phyloP scores from a whole-genome alignment of 2,888 invertebrate genomes.

The Dasypolia templi region DNA sequence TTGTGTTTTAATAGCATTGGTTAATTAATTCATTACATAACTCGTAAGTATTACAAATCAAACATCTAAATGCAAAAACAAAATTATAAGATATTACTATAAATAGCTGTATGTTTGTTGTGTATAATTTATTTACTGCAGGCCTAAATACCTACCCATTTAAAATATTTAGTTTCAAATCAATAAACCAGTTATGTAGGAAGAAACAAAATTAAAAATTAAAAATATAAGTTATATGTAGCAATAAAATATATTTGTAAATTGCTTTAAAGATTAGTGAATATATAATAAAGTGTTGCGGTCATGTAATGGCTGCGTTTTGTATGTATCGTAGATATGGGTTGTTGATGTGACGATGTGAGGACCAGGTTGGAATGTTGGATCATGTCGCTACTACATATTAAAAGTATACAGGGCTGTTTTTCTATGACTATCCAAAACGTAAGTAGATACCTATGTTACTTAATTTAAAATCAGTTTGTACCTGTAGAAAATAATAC shows the following conservation, averaged over 20 bases:
- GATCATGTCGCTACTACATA: conserved; percentile 51
- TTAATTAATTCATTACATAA: conserved; percentile 53
- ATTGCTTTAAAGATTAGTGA: conserved; percentile 76
- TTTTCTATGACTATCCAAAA: conserved; percentile 4
- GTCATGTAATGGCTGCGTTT: conserved; percentile 82
- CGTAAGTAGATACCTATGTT: too few species aligned
- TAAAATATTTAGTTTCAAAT: conserved; percentile 47
- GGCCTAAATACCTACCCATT: conserved; percentile 57
- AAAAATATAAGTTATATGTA: conserved; percentile 70
- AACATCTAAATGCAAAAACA: conserved; percentile 41
- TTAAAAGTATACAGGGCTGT: not conserved
- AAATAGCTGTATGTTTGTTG: conserved; percentile 59
- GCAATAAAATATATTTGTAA: conserved; percentile 74
- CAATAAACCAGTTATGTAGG: conserved; percentile 52
- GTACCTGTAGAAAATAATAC: too few species aligned
- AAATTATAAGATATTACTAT: conserved; percentile 52
- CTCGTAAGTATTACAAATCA: conserved; percentile 28
- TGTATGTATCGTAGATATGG: conserved; percentile 80
- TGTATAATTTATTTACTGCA: conserved; percentile 58
- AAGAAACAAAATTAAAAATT: conserved; percentile 57
- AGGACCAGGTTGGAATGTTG: conserved; percentile 51
- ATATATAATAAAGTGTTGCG: conserved; percentile 67
- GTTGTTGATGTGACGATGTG: conserved; percentile 60
- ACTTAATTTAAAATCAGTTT: not conserved
- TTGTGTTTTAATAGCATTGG: conserved; percentile 55